These are phyloP conservation scores for Drosophila rellima DNA, from an alignment of 2,888 invertebrate species.

Conservation along the genomic window DNA sequence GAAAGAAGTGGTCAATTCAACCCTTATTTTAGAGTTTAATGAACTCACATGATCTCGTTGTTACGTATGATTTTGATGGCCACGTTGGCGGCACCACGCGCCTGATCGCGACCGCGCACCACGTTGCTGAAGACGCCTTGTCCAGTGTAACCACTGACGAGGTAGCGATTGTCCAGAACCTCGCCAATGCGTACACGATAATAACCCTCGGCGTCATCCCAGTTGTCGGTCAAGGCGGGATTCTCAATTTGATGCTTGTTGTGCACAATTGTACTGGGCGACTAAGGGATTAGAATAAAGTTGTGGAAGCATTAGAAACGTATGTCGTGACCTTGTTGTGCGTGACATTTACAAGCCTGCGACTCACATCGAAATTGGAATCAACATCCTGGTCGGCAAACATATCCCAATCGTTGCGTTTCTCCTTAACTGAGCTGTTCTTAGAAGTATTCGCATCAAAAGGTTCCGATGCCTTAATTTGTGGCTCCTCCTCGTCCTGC, in stretches of 20 bases:
- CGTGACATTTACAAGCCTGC: constrained; percentile 71
- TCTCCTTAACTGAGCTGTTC: constrained; percentile 68
- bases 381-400: constrained; percentile 96
- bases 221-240: constrained; percentile 98
- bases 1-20: not conserved
- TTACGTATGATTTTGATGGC: constrained; percentile 99
- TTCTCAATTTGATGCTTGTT: constrained; percentile 89
- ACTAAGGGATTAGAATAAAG: constrained; percentile 85
- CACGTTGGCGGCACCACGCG: constrained; percentile 94
- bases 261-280: constrained; percentile 88
- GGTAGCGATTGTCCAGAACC: constrained; percentile 95
- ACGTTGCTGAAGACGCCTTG: constrained; percentile 99
- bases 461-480: constrained; percentile 17
- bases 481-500: constrained; percentile 22
- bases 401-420: constrained; percentile 93
- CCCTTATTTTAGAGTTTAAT: not conserved
- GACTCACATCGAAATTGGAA: constrained; percentile 90
- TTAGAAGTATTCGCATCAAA: constrained; percentile 33
- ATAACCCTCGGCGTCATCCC: constrained; percentile 99
- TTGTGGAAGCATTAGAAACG: not conserved
- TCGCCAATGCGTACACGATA: constrained; percentile 99
- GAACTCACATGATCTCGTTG: constrained; percentile 96
- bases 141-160: constrained; percentile 98
- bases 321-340: not conserved
- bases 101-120: constrained; percentile 96